Percentiles rank a stretch among this genome's conserved stretches.
Conservation (phyloP, 2,888 invertebrate genomes). For the Acrocyrtus sp. region DNA sequence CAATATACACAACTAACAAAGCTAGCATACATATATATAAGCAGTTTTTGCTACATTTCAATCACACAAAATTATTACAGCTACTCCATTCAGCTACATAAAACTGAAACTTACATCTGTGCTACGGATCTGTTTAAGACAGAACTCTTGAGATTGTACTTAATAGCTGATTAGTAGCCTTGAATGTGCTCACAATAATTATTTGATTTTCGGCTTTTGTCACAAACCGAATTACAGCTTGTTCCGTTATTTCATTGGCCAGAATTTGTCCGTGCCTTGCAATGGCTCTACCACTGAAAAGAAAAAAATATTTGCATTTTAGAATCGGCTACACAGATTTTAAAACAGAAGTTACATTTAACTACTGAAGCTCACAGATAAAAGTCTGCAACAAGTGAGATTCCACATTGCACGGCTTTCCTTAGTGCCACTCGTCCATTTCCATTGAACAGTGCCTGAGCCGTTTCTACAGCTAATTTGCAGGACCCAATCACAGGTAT, state of each 20-base stretch:
- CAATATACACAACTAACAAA: too few species aligned
- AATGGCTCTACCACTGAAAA: conserved; percentile 48
- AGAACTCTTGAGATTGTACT: conserved; percentile 22
- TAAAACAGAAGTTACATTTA: not conserved
- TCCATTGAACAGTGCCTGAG: conserved; percentile 39
- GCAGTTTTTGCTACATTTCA: too few species aligned
- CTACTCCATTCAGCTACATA: too few species aligned
- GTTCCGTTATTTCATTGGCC: conserved; percentile 41
- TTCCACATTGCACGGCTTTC: conserved; percentile 50
- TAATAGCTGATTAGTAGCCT: conserved; percentile 49
- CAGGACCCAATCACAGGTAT: conserved; percentile 52
- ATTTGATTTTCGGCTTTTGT: conserved; percentile 52
- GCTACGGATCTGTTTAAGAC: too few species aligned
- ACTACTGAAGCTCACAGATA: conserved; percentile 47
- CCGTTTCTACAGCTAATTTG: conserved; percentile 49
- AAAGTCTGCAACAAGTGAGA: conserved; percentile 54
- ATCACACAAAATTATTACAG: too few species aligned
- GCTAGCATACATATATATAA: too few species aligned
- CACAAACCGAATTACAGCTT: conserved; percentile 41
- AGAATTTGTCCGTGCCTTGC: conserved; percentile 47
- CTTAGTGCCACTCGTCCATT: conserved; percentile 36
- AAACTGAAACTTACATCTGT: too few species aligned
- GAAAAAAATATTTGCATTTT: not conserved
- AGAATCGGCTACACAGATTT: not conserved
- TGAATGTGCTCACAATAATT: conserved; percentile 45